Conservation (phyloP, 23 tunicate genomes). For the Trididemnum clinides region DNA sequence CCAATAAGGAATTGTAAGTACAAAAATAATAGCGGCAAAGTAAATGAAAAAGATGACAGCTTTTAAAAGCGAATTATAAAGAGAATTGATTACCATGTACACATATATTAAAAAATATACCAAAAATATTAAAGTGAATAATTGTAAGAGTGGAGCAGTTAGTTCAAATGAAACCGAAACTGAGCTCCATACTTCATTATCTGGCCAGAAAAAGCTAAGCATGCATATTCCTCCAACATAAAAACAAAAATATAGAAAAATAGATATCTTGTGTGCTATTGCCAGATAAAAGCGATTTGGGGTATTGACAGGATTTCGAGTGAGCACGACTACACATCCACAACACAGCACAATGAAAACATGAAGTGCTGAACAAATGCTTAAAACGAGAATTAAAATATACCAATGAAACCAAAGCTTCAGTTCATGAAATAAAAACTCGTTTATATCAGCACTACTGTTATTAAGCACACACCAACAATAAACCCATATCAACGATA, state of each 20-base stretch:
- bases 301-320: too few relatives aligned
- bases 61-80: neutral
- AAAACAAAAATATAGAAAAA: neutral
- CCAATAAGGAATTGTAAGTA: slow-evolving; percentile 49
- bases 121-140: slow-evolving; percentile 37
- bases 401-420: slow-evolving; percentile 67
- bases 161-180: slow-evolving; percentile 50
- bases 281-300: neutral
- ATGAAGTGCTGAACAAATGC: slow-evolving; percentile 17
- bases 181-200: neutral
- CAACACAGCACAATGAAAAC: slow-evolving; percentile 2
- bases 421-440: slow-evolving; percentile 48
- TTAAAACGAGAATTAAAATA: slow-evolving; percentile 24
- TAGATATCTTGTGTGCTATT: slow-evolving; percentile 48
- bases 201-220: slow-evolving; percentile 42
- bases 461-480: slow-evolving; percentile 55
- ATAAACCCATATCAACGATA: slow-evolving; percentile 46
- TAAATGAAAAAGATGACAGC: neutral
- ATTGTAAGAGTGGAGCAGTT: slow-evolving; percentile 59
- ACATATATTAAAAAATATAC: slow-evolving; percentile 5
- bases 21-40: slow-evolving; percentile 27
- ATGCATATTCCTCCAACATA: slow-evolving; percentile 43
- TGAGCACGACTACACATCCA: too few relatives aligned
- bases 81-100: neutral
- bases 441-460: slow-evolving; percentile 45